Evolutionary conservation across 2,113 vertebrate genomes (phyloP).

Genomic region (Pipa parva): DNA sequence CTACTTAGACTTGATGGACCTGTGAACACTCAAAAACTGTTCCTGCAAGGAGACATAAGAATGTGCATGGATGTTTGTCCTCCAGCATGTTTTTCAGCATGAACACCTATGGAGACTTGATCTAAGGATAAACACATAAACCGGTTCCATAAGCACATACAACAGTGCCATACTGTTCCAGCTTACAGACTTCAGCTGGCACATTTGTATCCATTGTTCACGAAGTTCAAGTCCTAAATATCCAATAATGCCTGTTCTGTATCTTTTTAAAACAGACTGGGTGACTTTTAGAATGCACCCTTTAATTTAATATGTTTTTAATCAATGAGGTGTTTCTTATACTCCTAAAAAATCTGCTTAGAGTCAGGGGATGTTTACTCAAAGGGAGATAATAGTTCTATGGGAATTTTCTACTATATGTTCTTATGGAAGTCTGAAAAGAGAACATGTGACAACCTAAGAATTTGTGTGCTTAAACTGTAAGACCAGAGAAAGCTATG

Average conservation of each 20-base stretch:
- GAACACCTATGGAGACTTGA: too few species aligned
- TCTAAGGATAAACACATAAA: not conserved
- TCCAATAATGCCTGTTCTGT: too few species aligned
- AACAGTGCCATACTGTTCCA: not conserved
- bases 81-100: too few species aligned
- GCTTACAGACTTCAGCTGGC: not conserved
- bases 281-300: too few species aligned
- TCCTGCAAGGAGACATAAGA: not conserved
- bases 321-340: too few species aligned
- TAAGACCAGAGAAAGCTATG: too few species aligned
- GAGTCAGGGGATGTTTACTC: not conserved
- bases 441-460: not conserved
- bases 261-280: not conserved
- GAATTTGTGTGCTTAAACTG: too few species aligned
- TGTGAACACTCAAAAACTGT: not conserved
- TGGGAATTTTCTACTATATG: too few species aligned
- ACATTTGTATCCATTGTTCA: too few species aligned
- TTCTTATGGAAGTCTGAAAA: not conserved
- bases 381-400: not conserved
- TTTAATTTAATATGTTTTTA: too few species aligned
- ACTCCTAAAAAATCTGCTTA: too few species aligned
- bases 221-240: too few species aligned
- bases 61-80: not conserved
- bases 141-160: not conserved
- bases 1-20: not conserved